Evolutionary conservation across 2,797 vertebrate species (phyloP).

Genomic region (Acipenser transmontanus): DNA sequence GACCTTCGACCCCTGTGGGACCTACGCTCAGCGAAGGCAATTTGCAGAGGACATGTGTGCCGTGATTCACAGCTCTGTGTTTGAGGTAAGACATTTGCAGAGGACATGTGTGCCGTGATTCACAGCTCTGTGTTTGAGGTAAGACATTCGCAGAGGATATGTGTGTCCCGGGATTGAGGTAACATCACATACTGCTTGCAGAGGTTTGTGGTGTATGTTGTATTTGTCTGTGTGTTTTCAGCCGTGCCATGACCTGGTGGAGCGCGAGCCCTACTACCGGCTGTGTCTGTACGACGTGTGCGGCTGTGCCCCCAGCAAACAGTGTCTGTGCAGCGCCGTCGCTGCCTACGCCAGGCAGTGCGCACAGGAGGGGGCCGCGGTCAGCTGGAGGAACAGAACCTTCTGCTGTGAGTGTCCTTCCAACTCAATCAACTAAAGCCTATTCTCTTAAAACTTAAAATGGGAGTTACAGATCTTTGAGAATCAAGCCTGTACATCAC

Average conservation of each 20-base stretch:
- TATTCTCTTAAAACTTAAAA: background rate
- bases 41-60: constrained; percentile 43
- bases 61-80: constrained; percentile 38
- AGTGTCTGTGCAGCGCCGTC: constrained; percentile 69
- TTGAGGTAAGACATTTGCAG: constrained; percentile 60
- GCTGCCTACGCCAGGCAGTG: constrained; percentile 68
- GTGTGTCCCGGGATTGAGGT: too few species aligned
- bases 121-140: constrained; percentile 66
- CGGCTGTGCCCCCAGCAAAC: constrained; percentile 40
- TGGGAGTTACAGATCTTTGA: background rate
- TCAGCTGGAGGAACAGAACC: constrained; percentile 73
- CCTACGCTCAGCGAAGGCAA: constrained; percentile 55
- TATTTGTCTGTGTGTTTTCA: constrained; percentile 26
- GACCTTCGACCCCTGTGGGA: constrained; percentile 54
- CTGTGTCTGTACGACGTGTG: constrained; percentile 72
- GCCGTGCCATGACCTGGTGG: constrained; percentile 73
- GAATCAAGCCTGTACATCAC: background rate
- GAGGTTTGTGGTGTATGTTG: background rate
- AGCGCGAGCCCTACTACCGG: constrained; percentile 64
- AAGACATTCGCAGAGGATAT: background rate
- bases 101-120: too few species aligned
- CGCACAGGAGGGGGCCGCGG: constrained; percentile 56
- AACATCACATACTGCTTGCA: too few species aligned
- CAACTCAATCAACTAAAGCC: background rate
- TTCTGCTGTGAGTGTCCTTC: constrained; percentile 67